phyloP scores from a whole-genome alignment of 2,113 vertebrate genomes.

The Pao palembangensis region DNA sequence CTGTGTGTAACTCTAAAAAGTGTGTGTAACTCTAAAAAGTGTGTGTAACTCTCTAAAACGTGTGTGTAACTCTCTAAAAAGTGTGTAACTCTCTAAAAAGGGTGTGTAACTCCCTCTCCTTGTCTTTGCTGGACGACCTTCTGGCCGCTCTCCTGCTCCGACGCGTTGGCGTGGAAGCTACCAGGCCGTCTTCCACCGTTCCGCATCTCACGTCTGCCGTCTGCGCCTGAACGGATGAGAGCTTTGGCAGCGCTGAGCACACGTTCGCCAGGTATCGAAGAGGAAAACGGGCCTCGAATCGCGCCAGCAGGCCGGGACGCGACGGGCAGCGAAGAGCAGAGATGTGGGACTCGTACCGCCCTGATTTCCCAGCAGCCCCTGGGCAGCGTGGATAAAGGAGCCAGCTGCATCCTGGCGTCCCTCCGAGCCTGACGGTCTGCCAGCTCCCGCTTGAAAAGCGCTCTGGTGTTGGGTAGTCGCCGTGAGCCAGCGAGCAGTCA shows the following conservation, averaged over 20 bases:
- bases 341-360: conserved; percentile 36
- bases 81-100: too few relatives aligned
- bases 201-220: conserved; percentile 21
- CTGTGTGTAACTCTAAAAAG: too few relatives aligned
- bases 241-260: too few relatives aligned
- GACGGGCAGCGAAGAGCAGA: conserved; percentile 38
- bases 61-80: too few relatives aligned
- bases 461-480: conserved; percentile 45
- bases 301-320: conserved; percentile 14
- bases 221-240: conserved; percentile 21
- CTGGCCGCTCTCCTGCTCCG: too few relatives aligned
- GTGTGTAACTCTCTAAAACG: too few relatives aligned
- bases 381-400: conserved; percentile 47
- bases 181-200: not conserved
- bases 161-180: too few relatives aligned
- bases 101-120: too few relatives aligned
- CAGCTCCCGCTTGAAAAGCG: conserved; percentile 31
- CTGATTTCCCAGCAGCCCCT: conserved; percentile 44
- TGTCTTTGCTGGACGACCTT: too few relatives aligned
- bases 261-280: not conserved
- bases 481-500: not conserved
- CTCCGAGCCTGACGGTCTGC: conserved; percentile 46
- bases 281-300: conserved; percentile 10
- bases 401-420: conserved; percentile 47
- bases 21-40: too few relatives aligned